Conservation (phyloP, 2,888 invertebrate genomes). For the Polyommatus icarus region DNA sequence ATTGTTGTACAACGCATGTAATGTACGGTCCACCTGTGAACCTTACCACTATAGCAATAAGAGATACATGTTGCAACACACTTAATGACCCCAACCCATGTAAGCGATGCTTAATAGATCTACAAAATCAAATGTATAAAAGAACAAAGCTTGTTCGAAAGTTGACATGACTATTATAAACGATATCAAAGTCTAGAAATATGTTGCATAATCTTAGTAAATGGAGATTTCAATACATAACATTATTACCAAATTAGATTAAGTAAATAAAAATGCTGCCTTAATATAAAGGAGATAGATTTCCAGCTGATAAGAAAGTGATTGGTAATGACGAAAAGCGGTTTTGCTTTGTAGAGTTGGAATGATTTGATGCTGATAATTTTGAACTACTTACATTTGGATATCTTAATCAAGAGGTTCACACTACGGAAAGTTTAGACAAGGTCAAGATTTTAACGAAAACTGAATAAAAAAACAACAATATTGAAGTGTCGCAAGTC, state of each 20-base stretch:
- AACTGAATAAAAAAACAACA: too few relatives aligned
- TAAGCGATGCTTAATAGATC: constrained; percentile 17
- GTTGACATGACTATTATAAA: background rate
- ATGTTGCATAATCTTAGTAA: background rate
- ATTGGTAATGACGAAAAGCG: background rate
- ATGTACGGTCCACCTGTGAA: background rate
- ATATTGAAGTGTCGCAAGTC: too few relatives aligned
- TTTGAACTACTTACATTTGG: background rate
- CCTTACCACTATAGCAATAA: background rate
- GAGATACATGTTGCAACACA: background rate
- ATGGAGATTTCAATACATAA: background rate
- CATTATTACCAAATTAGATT: too few relatives aligned
- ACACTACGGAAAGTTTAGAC: background rate
- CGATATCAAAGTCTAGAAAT: background rate
- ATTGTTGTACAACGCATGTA: constrained; percentile 21
- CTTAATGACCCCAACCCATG: constrained; percentile 8
- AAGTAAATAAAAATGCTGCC: too few relatives aligned
- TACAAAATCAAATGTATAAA: constrained; percentile 1
- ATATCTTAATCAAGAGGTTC: background rate
- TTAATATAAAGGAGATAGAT: too few relatives aligned
- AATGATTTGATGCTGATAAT: background rate
- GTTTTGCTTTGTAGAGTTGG: too few relatives aligned
- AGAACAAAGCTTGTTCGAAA: background rate
- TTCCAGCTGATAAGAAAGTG: background rate
- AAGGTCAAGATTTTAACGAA: too few relatives aligned